These are phyloP conservation scores for Clunio marinus DNA, from an alignment of 2,888 invertebrate genomes.

Conservation along the genomic window DNA sequence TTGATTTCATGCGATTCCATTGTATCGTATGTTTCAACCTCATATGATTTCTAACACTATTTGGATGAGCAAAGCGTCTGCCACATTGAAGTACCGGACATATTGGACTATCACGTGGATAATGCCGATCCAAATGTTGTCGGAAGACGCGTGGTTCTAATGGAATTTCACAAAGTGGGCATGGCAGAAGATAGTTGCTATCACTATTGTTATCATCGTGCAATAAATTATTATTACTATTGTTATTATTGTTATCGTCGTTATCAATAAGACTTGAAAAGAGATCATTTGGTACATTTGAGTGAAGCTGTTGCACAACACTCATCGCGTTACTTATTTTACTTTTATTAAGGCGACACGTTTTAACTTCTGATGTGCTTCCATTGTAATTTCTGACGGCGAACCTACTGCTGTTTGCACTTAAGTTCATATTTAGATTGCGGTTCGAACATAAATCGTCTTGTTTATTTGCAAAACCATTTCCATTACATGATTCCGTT, in stretches of 20 bases:
- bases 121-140: constrained; percentile 74
- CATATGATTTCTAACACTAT: constrained; percentile 85
- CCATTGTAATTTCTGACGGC: constrained; percentile 42
- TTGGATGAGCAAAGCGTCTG: constrained; percentile 74
- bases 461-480: background rate
- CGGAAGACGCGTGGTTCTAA: constrained; percentile 64
- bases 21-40: constrained; percentile 74
- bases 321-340: constrained; percentile 33
- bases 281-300: constrained; percentile 32
- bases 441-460: constrained; percentile 40
- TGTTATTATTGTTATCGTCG: constrained; percentile 32
- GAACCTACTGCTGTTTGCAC: constrained; percentile 45
- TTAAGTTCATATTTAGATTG: constrained; percentile 40
- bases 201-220: constrained; percentile 42
- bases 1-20: constrained; percentile 79
- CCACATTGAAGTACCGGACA: constrained; percentile 75
- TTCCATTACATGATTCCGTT: constrained; percentile 28
- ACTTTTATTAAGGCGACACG: constrained; percentile 38
- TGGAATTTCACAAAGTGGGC: constrained; percentile 69
- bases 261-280: constrained; percentile 38
- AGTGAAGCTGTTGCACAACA: constrained; percentile 24
- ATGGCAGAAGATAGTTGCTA: constrained; percentile 53
- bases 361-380: constrained; percentile 36
- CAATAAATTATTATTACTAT: constrained; percentile 15
- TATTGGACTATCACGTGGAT: constrained; percentile 76